Conservation (phyloP, 2,888 invertebrate genomes). For the Ischnus inquisitorius region DNA sequence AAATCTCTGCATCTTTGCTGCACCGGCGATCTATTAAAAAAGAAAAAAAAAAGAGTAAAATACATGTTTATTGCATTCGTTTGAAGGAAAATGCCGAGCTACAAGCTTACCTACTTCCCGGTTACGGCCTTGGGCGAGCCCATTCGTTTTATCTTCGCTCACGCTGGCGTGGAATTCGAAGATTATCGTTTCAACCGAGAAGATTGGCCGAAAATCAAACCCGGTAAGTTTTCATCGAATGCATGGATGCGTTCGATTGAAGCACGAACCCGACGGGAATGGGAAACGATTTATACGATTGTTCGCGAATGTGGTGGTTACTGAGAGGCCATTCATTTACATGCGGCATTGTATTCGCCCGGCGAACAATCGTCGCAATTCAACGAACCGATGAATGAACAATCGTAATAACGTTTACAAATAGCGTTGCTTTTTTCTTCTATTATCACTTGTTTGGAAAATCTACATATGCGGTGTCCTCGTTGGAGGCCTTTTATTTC, state of each 20-base stretch:
- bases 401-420: constrained; percentile 29
- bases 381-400: constrained; percentile 53
- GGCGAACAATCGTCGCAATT: constrained; percentile 55
- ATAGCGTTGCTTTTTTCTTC: background rate
- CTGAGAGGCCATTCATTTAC: background rate
- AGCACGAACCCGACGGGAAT: background rate
- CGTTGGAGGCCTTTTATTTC: background rate
- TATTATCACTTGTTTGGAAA: background rate
- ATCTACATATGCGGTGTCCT: background rate
- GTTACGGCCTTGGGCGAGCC: constrained; percentile 84
- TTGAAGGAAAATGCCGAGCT: constrained; percentile 75
- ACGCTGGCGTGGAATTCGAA: constrained; percentile 84
- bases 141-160: constrained; percentile 81
- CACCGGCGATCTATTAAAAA: no score
- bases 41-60: background rate
- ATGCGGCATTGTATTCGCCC: constrained; percentile 47
- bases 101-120: constrained; percentile 85
- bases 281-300: background rate
- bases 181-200: constrained; percentile 81
- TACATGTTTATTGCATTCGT: background rate
- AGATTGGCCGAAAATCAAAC: constrained; percentile 79
- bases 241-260: background rate
- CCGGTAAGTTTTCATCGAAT: constrained; percentile 71
- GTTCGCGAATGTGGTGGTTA: constrained; percentile 6
- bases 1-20: no score